Base-by-base conservation (phyloP, 2,797 vertebrate species). In the Tangara arthus region DNA sequence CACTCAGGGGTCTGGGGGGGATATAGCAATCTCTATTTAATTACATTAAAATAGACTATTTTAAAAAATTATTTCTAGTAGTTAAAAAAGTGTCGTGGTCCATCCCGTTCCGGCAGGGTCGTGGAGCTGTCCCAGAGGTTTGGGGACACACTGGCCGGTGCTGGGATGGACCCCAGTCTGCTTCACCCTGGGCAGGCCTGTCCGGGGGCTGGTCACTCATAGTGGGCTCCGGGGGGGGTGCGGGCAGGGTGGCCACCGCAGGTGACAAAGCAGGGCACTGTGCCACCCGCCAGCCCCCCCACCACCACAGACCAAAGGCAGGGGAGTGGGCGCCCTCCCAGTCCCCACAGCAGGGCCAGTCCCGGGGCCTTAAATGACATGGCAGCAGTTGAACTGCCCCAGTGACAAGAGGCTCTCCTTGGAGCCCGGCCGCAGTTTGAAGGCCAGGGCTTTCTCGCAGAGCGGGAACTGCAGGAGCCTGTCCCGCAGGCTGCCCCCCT, bases 311-410 rank as follows among this genome's bases (percentile, higher is more conserved):
- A 61, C 37, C 35, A 23, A 39, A 55, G 30, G 49, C 35, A 35
- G 59, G 32, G 65, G 22, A n/a, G n/a, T 1, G 8, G 68, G 78
- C 0, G 1, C 46, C 61, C 53, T 50, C 57, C 53, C 6, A 4
- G 46, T n/a, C 28, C 39, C 79, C 22, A 4, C 34, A 5, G 44
- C 0, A 0, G 37, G 68, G 28, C 49, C 2, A 4, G 53, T 60
- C 46, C 69, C 0, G 0, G 52, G 50, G 15, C 34, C 27, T 70
- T 97, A 99, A 35, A 99, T 98, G 90, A 99, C 98, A 0, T 98
- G 98, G 96, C 99, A 99, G 96, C 99, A 99, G 98, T 99, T 99
- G 97, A 99, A 99, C 98, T 99, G 99, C 37, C 98, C 98, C 86
- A 99, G 97, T 2, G 99, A 98, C 47, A 99, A 97, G 56, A 99